phyloP scores from a whole-genome alignment of 2,113 vertebrate genomes.

The Sapajus apella region DNA sequence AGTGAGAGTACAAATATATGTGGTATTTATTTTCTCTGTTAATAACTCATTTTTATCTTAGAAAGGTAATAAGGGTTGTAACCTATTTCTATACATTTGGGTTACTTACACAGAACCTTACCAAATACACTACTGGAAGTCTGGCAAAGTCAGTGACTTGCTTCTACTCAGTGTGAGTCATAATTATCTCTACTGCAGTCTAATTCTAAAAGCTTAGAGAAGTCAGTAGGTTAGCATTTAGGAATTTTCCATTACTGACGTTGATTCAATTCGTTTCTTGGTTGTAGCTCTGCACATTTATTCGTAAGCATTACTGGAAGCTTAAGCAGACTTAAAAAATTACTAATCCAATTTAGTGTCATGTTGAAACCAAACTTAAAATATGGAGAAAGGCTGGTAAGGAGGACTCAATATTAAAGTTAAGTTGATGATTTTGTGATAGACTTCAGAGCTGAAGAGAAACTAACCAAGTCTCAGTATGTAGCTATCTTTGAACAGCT shows the following conservation, averaged over 20 bases:
- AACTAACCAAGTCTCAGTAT: neutral
- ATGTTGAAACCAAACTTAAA: conserved; percentile 52
- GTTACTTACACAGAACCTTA: conserved; percentile 54
- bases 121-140: neutral
- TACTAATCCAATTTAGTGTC: conserved; percentile 43
- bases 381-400: conserved; percentile 6
- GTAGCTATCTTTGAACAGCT: neutral
- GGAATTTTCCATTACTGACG: conserved; percentile 78
- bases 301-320: conserved; percentile 59
- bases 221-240: conserved; percentile 78
- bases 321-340: conserved; percentile 21
- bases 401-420: neutral
- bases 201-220: conserved; percentile 72
- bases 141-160: conserved; percentile 45
- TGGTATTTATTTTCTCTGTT: neutral
- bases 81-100: conserved; percentile 1
- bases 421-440: neutral
- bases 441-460: neutral
- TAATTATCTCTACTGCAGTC: conserved; percentile 59
- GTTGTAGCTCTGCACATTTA: conserved; percentile 54
- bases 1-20: neutral
- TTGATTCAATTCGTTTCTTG: conserved; percentile 63
- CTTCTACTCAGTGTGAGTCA: conserved; percentile 74
- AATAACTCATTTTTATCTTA: conserved; percentile 44
- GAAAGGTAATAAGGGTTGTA: neutral